phyloP scores from a whole-genome alignment of 2,888 invertebrate species.

The Panopea generosa region DNA sequence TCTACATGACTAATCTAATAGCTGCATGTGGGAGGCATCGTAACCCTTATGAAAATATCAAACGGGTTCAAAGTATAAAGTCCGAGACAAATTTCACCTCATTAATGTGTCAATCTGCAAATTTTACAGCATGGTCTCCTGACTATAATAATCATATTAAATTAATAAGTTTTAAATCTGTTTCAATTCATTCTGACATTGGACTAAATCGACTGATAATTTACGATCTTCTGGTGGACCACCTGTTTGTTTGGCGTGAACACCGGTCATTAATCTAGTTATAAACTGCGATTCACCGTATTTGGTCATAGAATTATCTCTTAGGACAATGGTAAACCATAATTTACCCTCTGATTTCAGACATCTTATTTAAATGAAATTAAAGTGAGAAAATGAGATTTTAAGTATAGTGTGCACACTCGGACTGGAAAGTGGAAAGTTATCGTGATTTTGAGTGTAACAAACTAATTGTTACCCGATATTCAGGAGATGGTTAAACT shows the following conservation, averaged over 20 bases:
- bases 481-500: background rate
- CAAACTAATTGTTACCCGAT: slow-evolving; percentile 31
- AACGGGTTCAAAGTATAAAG: background rate
- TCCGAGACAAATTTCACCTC: slow-evolving; percentile 29
- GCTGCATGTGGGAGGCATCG: too few relatives aligned
- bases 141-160: slow-evolving; percentile 61
- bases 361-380: slow-evolving; percentile 66
- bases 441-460: slow-evolving; percentile 38
- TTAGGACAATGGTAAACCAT: slow-evolving; percentile 43
- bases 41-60: too few relatives aligned
- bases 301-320: slow-evolving; percentile 40
- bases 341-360: slow-evolving; percentile 49
- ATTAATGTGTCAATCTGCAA: slow-evolving; percentile 60
- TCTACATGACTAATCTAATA: too few relatives aligned
- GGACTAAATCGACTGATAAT: slow-evolving; percentile 57
- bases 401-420: slow-evolving; percentile 48
- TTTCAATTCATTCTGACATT: slow-evolving; percentile 59
- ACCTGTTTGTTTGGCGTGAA: slow-evolving; percentile 54
- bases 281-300: slow-evolving; percentile 21
- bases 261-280: slow-evolving; percentile 40
- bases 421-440: slow-evolving; percentile 42
- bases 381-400: slow-evolving; percentile 50
- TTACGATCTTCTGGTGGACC: slow-evolving; percentile 51
- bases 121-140: slow-evolving; percentile 19
- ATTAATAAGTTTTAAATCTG: slow-evolving; percentile 62